Base-by-base conservation (phyloP, 1,140 invertebrate genomes). In the Cephus cinctus region DNA sequence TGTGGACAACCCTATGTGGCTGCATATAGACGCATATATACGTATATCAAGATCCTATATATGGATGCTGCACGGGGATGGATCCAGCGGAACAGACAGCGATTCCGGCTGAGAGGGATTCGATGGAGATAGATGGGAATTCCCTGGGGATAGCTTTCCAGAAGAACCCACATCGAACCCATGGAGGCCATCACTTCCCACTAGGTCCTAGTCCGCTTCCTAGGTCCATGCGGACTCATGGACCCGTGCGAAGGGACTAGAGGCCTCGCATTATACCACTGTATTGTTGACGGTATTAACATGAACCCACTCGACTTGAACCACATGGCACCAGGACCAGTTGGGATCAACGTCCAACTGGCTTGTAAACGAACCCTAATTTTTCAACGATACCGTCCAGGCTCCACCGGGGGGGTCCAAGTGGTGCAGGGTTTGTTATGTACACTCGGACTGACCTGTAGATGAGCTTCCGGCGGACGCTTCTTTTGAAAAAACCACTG, bases 401-500 rank as follows among this genome's bases (percentile, higher is more conserved):
- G n/a, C n/a, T n/a, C n/a, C n/a, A n/a, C n/a, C n/a, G n/a, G n/a
- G n/a, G n/a, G n/a, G n/a, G n/a, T n/a, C n/a, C n/a, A n/a, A n/a
- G n/a, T n/a, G n/a, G n/a, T n/a, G n/a, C n/a, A n/a, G n/a, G n/a
- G n/a, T n/a, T n/a, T n/a, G n/a, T n/a, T n/a, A n/a, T 22, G 1
- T 35, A 23, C 50, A 49, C 23, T 46, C 21, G 21, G 31, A 38
- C 42, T 76, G 76, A 96, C 95, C 95, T 91, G 80, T 99, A 99
- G 54, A 98, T 98, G 31, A 99, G 82, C 78, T 98, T 96, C 55
- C 96, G 82, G 23, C 97, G 80, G 19, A 99, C 97, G 55, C 93
- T 96, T 52, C 97, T 77, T 67, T 99, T 99, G 81, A 99, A 99
- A 79, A 99, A 99, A 2, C 96, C 97, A 36, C 92, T 96, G 79